A percentile compares a stretch with the other conserved stretches of the same genome.
Evolutionary conservation across 2,113 vertebrate genomes (phyloP).

Genomic region (Azemiops feae): DNA sequence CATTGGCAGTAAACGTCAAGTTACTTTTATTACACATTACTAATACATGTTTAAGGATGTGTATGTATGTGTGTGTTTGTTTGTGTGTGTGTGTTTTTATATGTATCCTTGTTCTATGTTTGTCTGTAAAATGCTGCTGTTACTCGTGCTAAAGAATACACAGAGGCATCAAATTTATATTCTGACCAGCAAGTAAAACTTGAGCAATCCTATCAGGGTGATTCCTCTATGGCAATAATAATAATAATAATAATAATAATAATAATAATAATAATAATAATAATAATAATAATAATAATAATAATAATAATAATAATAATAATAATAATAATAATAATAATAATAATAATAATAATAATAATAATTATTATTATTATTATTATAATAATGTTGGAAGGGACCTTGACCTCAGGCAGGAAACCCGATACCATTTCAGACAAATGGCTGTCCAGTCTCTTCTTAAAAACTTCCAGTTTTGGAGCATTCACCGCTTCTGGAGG

Average conservation of each 20-base stretch:
- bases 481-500: too few relatives aligned
- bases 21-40: constrained; percentile 47
- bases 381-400: too few relatives aligned
- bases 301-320: too few relatives aligned
- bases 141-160: constrained; percentile 43
- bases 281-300: too few relatives aligned
- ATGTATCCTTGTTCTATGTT: not conserved
- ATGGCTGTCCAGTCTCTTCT: too few relatives aligned
- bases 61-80: not conserved
- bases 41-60: constrained; percentile 39
- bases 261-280: too few relatives aligned
- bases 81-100: not conserved
- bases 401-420: too few relatives aligned
- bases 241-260: too few relatives aligned
- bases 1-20: constrained; percentile 47
- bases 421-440: too few relatives aligned
- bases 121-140: constrained; percentile 36
- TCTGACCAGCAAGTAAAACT: constrained; percentile 67
- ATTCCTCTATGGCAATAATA: constrained; percentile 94
- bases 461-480: too few relatives aligned
- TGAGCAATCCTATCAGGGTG: constrained; percentile 95
- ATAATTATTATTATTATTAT: too few relatives aligned
- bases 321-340: constrained; percentile 34
- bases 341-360: too few relatives aligned
- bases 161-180: constrained; percentile 66